Percentiles rank a stretch among this genome's conserved stretches.
phyloP scores from a whole-genome alignment of 2,797 vertebrate genomes.

The Paratrypauchen microcephalus region DNA sequence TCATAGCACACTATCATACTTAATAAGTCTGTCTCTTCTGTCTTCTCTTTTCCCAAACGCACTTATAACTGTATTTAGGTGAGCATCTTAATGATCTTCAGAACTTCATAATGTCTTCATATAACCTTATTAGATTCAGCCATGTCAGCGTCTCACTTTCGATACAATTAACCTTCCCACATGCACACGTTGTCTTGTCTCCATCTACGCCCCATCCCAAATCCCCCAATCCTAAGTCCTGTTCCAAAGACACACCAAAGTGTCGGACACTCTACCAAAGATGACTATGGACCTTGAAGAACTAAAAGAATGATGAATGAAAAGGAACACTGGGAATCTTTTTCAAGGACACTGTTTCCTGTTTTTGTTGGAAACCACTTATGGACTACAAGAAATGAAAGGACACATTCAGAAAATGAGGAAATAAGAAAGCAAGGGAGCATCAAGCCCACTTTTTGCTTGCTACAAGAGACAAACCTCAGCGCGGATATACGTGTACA shows the following conservation, averaged over 20 bases:
- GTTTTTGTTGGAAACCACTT: conserved; percentile 31
- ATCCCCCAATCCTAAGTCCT: conserved; percentile 36
- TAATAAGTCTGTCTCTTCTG: conserved; percentile 25
- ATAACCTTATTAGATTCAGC: conserved; percentile 37
- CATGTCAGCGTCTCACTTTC: conserved; percentile 32
- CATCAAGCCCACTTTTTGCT: conserved; percentile 46
- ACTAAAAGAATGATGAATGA: conserved; percentile 52
- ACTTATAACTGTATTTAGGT: conserved; percentile 52
- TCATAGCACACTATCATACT: conserved; percentile 21
- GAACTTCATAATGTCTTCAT: conserved; percentile 27
- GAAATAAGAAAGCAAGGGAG: conserved; percentile 44
- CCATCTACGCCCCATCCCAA: conserved; percentile 18
- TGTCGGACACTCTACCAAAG: conserved; percentile 85
- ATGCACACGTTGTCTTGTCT: conserved; percentile 37
- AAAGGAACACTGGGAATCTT: conserved; percentile 27
- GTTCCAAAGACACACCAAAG: conserved; percentile 77
- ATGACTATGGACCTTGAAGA: conserved; percentile 76
- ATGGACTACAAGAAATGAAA: conserved; percentile 48
- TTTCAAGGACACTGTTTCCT: conserved; percentile 36
- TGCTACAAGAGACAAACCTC: conserved; percentile 64
- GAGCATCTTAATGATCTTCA: conserved; percentile 37
- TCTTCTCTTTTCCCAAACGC: conserved; percentile 19
- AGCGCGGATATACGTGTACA: conserved; percentile 76
- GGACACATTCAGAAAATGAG: conserved; percentile 42
- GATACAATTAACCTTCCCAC: conserved; percentile 27